Base-by-base conservation (phyloP, 2,888 invertebrate genomes). In the Hydropsyche betteni region DNA sequence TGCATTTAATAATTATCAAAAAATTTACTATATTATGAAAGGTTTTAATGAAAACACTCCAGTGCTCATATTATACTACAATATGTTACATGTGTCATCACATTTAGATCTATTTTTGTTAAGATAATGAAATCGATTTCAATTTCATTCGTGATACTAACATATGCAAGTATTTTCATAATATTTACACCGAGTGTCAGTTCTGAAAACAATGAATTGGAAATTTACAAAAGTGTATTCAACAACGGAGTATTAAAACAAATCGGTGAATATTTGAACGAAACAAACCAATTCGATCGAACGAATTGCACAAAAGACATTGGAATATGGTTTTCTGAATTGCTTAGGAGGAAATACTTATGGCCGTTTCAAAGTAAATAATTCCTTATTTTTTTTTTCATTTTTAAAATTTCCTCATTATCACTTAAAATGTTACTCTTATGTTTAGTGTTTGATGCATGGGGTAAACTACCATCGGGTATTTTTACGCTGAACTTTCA, bases 391-490 rank as follows among this genome's bases (percentile, higher is more conserved):
- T 44, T 44, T 44, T 8, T 1, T 44, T 44, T 6, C 3, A 44
- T 44, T 44, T 44, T 44, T 44, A 4, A 64, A 24, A 3, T n/a
- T 33, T 34, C 12, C 33, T 0, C 34, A n/a, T 34, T 5, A 33
- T 24, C 8, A 64, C 6, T 5, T n/a, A 24, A 34, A 34, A 12
- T 14, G 7, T 10, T 34, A 0, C 36, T 33, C 44, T 10, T 24
- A 69, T 6, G 8, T 72, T 55, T 33, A 72, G 72, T 72, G 72
- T 58, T 16, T 5, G 72, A 72, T 44, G 7, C 72, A 16, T 6
- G 38, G 55, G 72, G 58, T 12, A 72, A 58, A 72, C 12, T 44
- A 33, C 72, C 55, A 0, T 10, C 72, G 10, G 72, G 72, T 2
- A n/a, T 72, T 24, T 44, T 72, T 5, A 24, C 50, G 2, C 12